These are phyloP conservation scores for Cygnus atratus DNA, from an alignment of 2,113 vertebrate genomes.

Conservation along the genomic window DNA sequence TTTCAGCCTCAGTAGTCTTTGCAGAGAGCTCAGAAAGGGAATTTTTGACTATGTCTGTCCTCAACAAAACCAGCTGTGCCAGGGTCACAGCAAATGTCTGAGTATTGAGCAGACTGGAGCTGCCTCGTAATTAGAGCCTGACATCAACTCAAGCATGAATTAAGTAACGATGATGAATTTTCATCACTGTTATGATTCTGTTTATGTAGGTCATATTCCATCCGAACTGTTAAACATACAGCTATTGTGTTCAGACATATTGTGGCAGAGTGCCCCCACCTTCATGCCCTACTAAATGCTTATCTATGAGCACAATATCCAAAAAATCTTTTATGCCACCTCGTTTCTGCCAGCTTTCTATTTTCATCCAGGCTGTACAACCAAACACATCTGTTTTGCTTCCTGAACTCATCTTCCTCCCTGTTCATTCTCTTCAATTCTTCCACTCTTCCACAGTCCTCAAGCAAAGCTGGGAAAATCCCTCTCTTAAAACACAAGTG, in stretches of 20 bases:
- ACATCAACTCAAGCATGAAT: conserved; percentile 12
- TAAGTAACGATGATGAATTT: conserved; percentile 34
- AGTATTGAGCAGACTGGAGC: neutral
- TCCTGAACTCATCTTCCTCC: neutral
- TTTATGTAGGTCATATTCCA: conserved; percentile 24
- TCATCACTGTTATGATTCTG: neutral
- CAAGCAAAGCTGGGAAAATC: neutral
- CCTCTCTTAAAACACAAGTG: neutral
- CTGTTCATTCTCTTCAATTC: neutral
- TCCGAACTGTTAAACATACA: neutral
- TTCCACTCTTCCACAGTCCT: neutral
- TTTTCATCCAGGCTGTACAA: neutral
- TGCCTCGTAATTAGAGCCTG: neutral
- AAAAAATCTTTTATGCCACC: neutral
- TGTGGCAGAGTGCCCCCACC: neutral
- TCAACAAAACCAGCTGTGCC: neutral
- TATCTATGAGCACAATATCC: neutral
- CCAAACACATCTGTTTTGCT: neutral
- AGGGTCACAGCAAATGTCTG: neutral
- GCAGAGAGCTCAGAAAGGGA: neutral
- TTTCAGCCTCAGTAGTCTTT: neutral
- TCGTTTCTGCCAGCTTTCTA: neutral
- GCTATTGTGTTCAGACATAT: neutral
- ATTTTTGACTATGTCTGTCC: neutral
- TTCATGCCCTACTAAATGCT: neutral